Percentiles rank a stretch among this genome's conserved stretches.
phyloP scores from a whole-genome alignment of 2,113 vertebrate genomes.

The Machaerirhynchus nigripectus region DNA sequence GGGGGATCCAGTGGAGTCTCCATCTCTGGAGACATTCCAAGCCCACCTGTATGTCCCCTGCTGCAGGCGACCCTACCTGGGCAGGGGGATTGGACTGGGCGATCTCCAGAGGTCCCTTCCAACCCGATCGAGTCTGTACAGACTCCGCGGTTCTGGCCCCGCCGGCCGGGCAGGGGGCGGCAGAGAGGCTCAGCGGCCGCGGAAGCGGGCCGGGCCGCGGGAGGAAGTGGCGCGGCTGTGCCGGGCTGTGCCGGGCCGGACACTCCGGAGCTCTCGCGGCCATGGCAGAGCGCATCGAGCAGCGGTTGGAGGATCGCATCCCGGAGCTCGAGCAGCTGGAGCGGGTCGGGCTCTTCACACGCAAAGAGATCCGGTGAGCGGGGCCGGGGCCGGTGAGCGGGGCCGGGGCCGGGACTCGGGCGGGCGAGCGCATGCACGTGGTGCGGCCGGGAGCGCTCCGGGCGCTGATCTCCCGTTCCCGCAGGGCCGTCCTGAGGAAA shows the following conservation, averaged over 20 bases:
- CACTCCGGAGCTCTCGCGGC: not conserved
- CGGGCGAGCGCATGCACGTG: not conserved
- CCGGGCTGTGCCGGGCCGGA: fast-evolving
- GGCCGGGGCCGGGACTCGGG: not conserved
- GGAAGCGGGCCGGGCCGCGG: not conserved
- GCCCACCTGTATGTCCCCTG: not conserved
- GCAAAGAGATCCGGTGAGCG: constrained; percentile 85
- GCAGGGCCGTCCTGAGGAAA: constrained; percentile 88
- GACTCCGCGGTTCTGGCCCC: not conserved
- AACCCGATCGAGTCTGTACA: fast-evolving
- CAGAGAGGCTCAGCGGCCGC: not conserved
- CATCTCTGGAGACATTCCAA: not conserved
- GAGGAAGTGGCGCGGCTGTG: not conserved
- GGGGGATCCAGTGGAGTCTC: no score
- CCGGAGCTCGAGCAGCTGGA: constrained; percentile 91
- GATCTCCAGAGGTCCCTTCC: no score
- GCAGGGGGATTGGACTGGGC: no score
- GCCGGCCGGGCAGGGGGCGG: not conserved
- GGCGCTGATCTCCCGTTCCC: not conserved
- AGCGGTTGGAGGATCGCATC: constrained; percentile 86
- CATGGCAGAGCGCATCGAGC: constrained; percentile 91
- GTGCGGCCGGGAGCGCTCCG: not conserved
- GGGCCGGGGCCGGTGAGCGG: no score
- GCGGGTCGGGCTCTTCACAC: constrained; percentile 88
- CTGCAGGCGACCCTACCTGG: not conserved